These are phyloP conservation scores for Gymnoscopelus microlampas DNA, from an alignment of 2,797 vertebrate species.

Conservation along the genomic window DNA sequence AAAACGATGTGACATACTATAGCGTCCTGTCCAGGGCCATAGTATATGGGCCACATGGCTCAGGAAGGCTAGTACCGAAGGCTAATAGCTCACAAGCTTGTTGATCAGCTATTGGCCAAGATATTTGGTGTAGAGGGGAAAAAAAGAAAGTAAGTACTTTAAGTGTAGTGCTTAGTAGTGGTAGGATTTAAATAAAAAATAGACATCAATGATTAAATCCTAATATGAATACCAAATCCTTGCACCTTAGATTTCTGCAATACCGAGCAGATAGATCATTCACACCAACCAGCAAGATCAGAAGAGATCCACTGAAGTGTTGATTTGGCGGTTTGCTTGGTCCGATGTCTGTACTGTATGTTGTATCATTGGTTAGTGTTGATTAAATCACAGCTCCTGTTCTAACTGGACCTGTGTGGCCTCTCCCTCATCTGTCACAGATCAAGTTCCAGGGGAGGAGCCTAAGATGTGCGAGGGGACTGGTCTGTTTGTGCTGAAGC, in stretches of 20 bases:
- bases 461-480: conserved; percentile 60
- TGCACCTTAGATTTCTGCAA: neutral
- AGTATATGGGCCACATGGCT: too few species aligned
- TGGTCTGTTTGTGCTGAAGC: conserved; percentile 76
- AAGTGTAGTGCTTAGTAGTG: too few species aligned
- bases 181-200: too few species aligned
- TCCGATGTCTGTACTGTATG: conserved; percentile 33
- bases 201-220: conserved; percentile 15
- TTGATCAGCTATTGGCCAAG: too few species aligned
- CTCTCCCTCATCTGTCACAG: conserved; percentile 46
- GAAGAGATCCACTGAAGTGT: neutral
- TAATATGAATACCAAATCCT: conserved; percentile 9
- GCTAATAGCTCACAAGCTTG: too few species aligned
- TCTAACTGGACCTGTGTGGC: conserved; percentile 37
- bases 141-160: too few species aligned
- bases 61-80: too few species aligned
- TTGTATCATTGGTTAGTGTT: conserved; percentile 4
- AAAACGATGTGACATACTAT: too few species aligned
- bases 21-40: too few species aligned
- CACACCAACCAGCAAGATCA: neutral
- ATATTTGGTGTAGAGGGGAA: too few species aligned
- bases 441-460: conserved; percentile 66
- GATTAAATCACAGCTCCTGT: neutral
- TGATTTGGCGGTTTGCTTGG: conserved; percentile 62
- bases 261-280: conserved; percentile 1